Evolutionary conservation across 2,888 invertebrate species (phyloP).

Genomic region (Harpagoxenus sublaevis): DNA sequence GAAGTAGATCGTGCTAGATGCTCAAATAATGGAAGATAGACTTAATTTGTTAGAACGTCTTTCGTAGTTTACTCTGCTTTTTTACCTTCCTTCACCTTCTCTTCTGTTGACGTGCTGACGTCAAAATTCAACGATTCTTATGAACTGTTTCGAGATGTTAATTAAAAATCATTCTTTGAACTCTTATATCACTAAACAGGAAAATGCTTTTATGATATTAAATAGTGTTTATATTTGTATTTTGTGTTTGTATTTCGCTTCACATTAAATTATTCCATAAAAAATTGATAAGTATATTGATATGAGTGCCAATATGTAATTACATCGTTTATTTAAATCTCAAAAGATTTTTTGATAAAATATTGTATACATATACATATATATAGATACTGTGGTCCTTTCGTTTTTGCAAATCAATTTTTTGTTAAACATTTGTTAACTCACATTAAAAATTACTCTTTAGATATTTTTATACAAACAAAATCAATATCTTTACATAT

Average conservation of each 20-base stretch:
- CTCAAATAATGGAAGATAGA: conserved; percentile 69
- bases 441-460: background rate
- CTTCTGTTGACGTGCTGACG: conserved; percentile 13
- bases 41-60: conserved; percentile 64
- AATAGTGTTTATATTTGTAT: too few relatives aligned
- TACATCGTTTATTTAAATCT: background rate
- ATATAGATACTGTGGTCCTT: background rate
- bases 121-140: background rate
- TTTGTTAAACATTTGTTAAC: background rate
- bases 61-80: conserved; percentile 53
- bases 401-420: background rate
- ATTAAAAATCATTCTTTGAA: background rate
- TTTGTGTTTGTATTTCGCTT: too few relatives aligned
- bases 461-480: background rate
- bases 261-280: background rate
- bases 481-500: background rate
- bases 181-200: background rate
- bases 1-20: conserved; percentile 73
- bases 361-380: background rate
- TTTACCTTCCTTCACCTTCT: conserved; percentile 25
- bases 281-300: background rate
- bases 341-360: background rate
- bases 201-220: too few relatives aligned
- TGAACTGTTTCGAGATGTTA: background rate
- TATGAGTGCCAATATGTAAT: background rate